Base-by-base conservation (phyloP, 2,888 invertebrate species). In the Onchidella celtica region DNA sequence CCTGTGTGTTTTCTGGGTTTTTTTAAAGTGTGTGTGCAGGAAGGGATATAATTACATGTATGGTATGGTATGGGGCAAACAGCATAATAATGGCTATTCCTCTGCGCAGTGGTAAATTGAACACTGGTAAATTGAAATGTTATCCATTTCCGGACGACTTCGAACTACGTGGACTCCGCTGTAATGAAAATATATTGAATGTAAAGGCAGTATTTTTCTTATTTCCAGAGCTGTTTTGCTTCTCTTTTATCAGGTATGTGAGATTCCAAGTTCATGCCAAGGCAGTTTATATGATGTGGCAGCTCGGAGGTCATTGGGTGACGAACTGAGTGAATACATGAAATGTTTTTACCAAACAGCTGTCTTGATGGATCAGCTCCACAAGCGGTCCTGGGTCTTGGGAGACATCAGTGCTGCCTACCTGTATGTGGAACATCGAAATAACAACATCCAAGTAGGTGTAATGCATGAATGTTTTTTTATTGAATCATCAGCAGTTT, bases 391-490 rank as follows among this genome's bases (percentile, higher is more conserved):
- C 32, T 77, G 77, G 77, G n/a, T 77, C 21, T 14, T 77, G 21
- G 77, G 77, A 32, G 77, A 77, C 34, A n/a, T 77, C 17, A 32
- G 66, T 55, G 68, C 55, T 47, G 29, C 66, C n/a, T 24, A 66
- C 24, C 34, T 77, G 6, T 68, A 77, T 55, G 55, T 77, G 3
- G 34, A 77, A 11, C 40, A 40, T 24, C 21, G 34, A 65, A 47
- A 40, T 65, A 63, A 55, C 27, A 40, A 68, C 3, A 11, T n/a
- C 6, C 40, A 66, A 55, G 77, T 77, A 66, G 21, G 57, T 3
- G n/a, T 29, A 21, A 32, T n/a, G 21, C 17, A 32, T 34, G 36
- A 21, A n/a, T 68, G 9, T 29, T 68, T 17, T 38, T 68, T n/a
- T 34, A 27, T 24, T 27, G 6, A 27, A 27, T 32, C 2, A 2